A percentile compares a stretch with the other conserved stretches of the same genome.
Conservation (phyloP, 2,888 invertebrate genomes). For the Pimpla rufipes region DNA sequence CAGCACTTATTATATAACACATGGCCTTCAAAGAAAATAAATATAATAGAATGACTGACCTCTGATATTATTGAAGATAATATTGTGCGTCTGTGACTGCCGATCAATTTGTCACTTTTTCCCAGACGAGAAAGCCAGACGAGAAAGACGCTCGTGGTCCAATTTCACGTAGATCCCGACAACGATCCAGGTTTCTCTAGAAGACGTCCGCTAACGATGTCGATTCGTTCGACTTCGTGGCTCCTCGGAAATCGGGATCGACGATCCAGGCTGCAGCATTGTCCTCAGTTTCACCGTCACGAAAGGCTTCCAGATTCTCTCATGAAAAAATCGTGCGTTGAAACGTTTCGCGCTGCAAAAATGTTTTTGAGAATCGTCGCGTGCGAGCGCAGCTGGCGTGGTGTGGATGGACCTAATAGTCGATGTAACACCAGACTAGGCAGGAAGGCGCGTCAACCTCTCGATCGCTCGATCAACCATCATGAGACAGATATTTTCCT, state of each 20-base stretch:
- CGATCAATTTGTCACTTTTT: slow-evolving; percentile 75
- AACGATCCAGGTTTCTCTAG: slow-evolving; percentile 67
- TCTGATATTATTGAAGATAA: no score
- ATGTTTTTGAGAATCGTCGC: slow-evolving; percentile 24
- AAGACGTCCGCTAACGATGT: slow-evolving; percentile 75
- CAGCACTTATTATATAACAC: no score
- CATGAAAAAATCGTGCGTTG: slow-evolving; percentile 48
- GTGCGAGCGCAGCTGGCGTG: slow-evolving; percentile 61
- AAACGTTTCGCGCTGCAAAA: slow-evolving; percentile 46
- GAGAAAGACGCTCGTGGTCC: slow-evolving; percentile 61
- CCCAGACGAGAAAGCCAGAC: slow-evolving; percentile 52
- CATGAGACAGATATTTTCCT: slow-evolving; percentile 41
- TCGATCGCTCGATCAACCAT: slow-evolving; percentile 54
- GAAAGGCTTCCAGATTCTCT: slow-evolving; percentile 8
- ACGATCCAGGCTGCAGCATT: slow-evolving; percentile 12
- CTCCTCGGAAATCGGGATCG: slow-evolving; percentile 53
- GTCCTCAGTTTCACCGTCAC: slow-evolving; percentile 1
- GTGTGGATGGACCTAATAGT: slow-evolving; percentile 38
- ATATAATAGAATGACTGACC: no score
- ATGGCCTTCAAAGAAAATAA: no score
- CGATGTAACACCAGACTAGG: slow-evolving; percentile 9
- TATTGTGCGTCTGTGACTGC: neutral
- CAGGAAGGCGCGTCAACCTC: slow-evolving; percentile 31
- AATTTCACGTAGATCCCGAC: slow-evolving; percentile 50
- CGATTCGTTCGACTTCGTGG: slow-evolving; percentile 78